These are phyloP conservation scores for Mugil cephalus DNA, from an alignment of 2,113 vertebrate genomes.

Conservation along the genomic window DNA sequence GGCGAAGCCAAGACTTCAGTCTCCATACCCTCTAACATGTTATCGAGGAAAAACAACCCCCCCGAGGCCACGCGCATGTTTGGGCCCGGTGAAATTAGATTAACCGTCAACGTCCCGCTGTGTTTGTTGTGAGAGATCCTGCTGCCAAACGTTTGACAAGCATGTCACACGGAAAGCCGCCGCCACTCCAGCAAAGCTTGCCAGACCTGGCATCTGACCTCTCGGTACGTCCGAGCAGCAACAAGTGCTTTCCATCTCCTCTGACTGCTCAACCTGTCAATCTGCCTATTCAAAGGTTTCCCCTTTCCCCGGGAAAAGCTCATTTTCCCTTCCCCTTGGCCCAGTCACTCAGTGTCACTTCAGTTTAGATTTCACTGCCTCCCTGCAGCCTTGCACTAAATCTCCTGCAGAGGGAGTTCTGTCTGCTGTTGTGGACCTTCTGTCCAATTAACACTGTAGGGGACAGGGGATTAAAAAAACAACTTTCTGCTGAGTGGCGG, in stretches of 20 bases:
- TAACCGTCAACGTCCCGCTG: slow-evolving; percentile 68
- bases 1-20: slow-evolving; percentile 31
- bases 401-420: slow-evolving; percentile 58
- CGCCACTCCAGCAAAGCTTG: slow-evolving; percentile 42
- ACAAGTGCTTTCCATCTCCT: slow-evolving; percentile 81
- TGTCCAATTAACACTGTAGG: slow-evolving; percentile 74
- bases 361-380: slow-evolving; percentile 77
- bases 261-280: slow-evolving; percentile 77
- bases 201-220: slow-evolving; percentile 70
- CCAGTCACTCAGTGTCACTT: slow-evolving; percentile 80
- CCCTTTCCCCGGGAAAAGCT: slow-evolving; percentile 72
- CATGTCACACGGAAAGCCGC: slow-evolving; percentile 63
- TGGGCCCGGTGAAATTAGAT: slow-evolving; percentile 69
- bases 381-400: slow-evolving; percentile 62
- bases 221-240: slow-evolving; percentile 58
- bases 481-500: slow-evolving; percentile 30
- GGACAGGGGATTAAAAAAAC: slow-evolving; percentile 57
- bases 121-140: slow-evolving; percentile 69
- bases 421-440: slow-evolving; percentile 49
- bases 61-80: slow-evolving; percentile 45
- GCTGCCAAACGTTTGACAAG: slow-evolving; percentile 75
- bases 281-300: slow-evolving; percentile 78
- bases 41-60: slow-evolving; percentile 41
- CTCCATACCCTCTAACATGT: slow-evolving; percentile 52
- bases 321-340: slow-evolving; percentile 70